Evolutionary conservation across 2,888 invertebrate species (phyloP).

Genomic region (Patella ulyssiponensis): DNA sequence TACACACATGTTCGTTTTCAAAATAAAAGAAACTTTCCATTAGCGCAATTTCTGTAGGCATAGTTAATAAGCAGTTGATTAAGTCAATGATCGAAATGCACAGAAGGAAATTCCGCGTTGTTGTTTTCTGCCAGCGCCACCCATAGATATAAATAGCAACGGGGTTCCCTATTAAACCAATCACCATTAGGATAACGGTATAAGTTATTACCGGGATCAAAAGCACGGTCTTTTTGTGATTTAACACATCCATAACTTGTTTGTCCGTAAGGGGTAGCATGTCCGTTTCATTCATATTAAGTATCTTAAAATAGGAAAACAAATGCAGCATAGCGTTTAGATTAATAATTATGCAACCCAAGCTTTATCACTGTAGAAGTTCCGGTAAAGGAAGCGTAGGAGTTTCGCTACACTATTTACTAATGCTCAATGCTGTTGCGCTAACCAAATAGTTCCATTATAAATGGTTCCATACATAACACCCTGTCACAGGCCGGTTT

Average conservation of each 20-base stretch:
- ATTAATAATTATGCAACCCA: too few species aligned
- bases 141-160: conserved; percentile 42
- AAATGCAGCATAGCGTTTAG: too few species aligned
- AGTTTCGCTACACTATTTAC: too few species aligned
- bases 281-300: neutral
- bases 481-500: too few species aligned
- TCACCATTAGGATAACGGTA: conserved; percentile 32
- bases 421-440: too few species aligned
- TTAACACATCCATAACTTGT: conserved; percentile 24
- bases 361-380: too few species aligned
- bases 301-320: too few species aligned
- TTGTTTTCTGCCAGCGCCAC: conserved; percentile 38
- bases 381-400: too few species aligned
- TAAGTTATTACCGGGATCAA: conserved; percentile 33
- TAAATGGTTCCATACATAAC: too few species aligned
- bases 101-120: conserved; percentile 37
- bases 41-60: conserved; percentile 41
- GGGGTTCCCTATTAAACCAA: conserved; percentile 40
- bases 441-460: too few species aligned
- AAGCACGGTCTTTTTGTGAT: conserved; percentile 30
- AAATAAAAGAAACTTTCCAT: conserved; percentile 41
- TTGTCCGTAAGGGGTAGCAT: neutral
- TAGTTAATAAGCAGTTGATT: conserved; percentile 41
- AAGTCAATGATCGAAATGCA: conserved; percentile 36
- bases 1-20: conserved; percentile 37